Conservation (phyloP, 2,113 vertebrate genomes). For the Dasypus novemcinctus region DNA sequence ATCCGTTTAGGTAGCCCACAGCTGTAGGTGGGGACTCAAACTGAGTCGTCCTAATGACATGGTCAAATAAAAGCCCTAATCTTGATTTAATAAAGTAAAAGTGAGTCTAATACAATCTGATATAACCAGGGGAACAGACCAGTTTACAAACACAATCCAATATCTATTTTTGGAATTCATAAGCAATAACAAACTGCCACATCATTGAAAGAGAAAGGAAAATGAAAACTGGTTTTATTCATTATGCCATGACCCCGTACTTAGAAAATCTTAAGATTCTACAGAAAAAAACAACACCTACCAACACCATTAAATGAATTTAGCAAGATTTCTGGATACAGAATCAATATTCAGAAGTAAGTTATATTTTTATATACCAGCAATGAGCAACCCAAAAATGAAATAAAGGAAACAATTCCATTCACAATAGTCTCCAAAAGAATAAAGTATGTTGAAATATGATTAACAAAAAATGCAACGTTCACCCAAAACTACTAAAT, state of each 20-base stretch:
- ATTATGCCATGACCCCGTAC: neutral
- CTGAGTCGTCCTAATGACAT: too few relatives aligned
- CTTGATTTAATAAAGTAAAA: too few relatives aligned
- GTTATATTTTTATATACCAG: neutral
- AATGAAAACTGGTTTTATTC: constrained; percentile 21
- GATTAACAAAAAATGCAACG: neutral
- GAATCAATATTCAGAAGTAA: neutral
- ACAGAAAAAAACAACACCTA: neutral
- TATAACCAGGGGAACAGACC: too few relatives aligned
- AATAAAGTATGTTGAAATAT: neutral
- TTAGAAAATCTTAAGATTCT: neutral
- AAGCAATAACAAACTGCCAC: too few relatives aligned
- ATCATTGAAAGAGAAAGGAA: neutral
- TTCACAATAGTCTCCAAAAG: neutral
- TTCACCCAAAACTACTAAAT: neutral
- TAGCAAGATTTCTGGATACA: neutral
- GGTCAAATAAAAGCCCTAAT: too few relatives aligned
- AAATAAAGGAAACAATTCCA: neutral
- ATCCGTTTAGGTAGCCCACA: too few relatives aligned
- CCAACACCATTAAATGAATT: neutral
- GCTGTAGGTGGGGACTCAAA: too few relatives aligned
- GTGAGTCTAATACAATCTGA: too few relatives aligned
- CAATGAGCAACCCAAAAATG: neutral
- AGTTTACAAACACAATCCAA: too few relatives aligned
- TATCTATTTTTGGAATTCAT: too few relatives aligned